phyloP scores from a whole-genome alignment of 2,888 invertebrate genomes.

The Clistopyga incitator region DNA sequence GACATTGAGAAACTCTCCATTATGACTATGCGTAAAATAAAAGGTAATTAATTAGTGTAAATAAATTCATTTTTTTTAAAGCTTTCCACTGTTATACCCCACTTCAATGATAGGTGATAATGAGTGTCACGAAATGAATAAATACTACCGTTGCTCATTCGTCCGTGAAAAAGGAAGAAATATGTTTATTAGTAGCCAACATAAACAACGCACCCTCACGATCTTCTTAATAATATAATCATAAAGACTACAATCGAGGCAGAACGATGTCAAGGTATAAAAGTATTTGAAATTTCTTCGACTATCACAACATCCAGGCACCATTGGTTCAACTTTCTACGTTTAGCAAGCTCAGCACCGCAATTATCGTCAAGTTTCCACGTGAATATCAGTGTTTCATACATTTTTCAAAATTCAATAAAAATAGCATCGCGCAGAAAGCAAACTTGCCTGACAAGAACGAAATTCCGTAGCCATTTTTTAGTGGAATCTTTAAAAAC shows the following conservation, averaged over 20 bases:
- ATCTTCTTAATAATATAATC: neutral
- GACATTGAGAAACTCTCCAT: constrained; percentile 32
- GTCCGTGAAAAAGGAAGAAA: constrained; percentile 13
- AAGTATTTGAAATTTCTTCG: constrained; percentile 52
- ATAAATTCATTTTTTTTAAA: no score
- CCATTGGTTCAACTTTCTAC: constrained; percentile 70
- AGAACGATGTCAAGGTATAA: constrained; percentile 40
- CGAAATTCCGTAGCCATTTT: neutral
- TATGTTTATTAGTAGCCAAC: constrained; percentile 1
- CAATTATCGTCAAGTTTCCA: constrained; percentile 10
- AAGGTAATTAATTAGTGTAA: neutral
- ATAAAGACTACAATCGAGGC: constrained; percentile 6
- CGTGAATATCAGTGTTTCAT: neutral
- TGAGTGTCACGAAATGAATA: no score
- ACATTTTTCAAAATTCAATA: neutral
- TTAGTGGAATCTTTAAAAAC: neutral
- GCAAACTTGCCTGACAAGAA: neutral
- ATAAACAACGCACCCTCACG: neutral
- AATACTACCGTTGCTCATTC: neutral
- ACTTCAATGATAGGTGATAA: no score
- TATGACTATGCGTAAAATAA: constrained; percentile 32
- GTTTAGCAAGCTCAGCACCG: constrained; percentile 35
- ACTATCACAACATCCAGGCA: constrained; percentile 74
- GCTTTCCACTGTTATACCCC: no score
- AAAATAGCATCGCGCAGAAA: neutral